Evolutionary conservation across 2,113 vertebrate species (phyloP).

Genomic region (Calyptommatus sinebrachiatus): DNA sequence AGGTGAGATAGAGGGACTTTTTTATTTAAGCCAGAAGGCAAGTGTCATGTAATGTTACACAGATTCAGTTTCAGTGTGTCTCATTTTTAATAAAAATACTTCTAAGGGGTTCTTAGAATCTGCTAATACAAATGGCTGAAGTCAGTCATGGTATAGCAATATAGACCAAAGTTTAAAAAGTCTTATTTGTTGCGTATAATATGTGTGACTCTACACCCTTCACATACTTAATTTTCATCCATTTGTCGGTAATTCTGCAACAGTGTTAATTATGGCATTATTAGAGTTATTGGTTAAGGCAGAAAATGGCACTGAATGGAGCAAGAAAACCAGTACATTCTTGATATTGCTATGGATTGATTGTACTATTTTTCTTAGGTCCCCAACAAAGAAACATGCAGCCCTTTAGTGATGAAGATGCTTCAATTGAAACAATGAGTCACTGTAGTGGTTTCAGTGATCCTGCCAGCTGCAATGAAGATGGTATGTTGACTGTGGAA

Average conservation of each 20-base stretch:
- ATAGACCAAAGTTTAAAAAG: not conserved
- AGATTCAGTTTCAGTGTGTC: not conserved
- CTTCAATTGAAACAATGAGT: slow-evolving; percentile 96
- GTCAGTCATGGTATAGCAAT: not conserved
- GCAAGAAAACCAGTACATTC: not conserved
- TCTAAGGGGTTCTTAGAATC: not conserved
- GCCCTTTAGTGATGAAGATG: slow-evolving; percentile 96
- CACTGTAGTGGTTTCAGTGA: slow-evolving; percentile 97
- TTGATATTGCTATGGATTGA: not conserved
- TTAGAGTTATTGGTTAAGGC: not conserved
- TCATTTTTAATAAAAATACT: not conserved
- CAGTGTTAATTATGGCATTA: not conserved
- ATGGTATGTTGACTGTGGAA: slow-evolving; percentile 71
- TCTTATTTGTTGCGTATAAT: not conserved
- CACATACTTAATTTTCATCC: no score
- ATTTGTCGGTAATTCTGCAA: not conserved
- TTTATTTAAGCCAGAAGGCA: not conserved
- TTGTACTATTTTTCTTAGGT: slow-evolving; percentile 64
- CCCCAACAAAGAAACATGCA: slow-evolving; percentile 87
- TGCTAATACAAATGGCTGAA: not conserved
- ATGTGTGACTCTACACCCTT: no score
- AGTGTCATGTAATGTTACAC: not conserved
- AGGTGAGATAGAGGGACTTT: not conserved
- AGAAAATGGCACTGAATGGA: not conserved
- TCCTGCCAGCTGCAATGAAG: slow-evolving; percentile 85